A percentile compares a stretch with the other conserved stretches of the same genome.
Evolutionary conservation across 2,888 invertebrate genomes (phyloP).

Genomic region (Chromoteleia sp.): DNA sequence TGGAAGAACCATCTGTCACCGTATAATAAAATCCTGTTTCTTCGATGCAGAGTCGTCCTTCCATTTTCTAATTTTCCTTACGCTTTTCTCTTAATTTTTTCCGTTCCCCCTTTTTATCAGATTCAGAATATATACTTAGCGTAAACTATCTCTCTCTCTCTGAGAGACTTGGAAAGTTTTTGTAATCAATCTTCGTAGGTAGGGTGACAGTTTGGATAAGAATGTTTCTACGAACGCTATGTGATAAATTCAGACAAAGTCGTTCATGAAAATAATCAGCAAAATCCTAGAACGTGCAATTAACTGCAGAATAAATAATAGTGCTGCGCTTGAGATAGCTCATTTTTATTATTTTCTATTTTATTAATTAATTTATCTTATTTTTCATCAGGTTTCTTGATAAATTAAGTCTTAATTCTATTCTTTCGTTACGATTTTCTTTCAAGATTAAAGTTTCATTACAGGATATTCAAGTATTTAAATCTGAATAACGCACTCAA

Average conservation of each 20-base stretch:
- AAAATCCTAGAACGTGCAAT: constrained; percentile 33
- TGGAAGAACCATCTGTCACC: constrained; percentile 73
- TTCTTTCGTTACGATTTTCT: constrained; percentile 12
- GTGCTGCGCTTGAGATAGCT: not conserved
- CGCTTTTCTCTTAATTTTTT: constrained; percentile 63
- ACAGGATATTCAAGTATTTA: constrained; percentile 18
- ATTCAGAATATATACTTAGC: constrained; percentile 61
- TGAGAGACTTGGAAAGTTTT: constrained; percentile 71
- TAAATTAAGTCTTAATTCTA: constrained; percentile 27
- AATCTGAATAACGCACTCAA: constrained; percentile 15
- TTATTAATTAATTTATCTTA: constrained; percentile 43
- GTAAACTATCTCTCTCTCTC: constrained; percentile 49
- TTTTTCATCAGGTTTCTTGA: constrained; percentile 29
- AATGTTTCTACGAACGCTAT: constrained; percentile 58
- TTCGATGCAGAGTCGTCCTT: constrained; percentile 60
- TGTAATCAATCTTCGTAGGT: constrained; percentile 71
- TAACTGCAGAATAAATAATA: constrained; percentile 51
- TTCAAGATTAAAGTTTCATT: constrained; percentile 30
- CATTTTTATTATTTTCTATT: constrained; percentile 36
- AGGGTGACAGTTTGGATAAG: constrained; percentile 67
- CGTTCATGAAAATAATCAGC: constrained; percentile 64
- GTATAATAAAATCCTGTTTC: constrained; percentile 70
- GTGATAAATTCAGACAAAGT: constrained; percentile 65
- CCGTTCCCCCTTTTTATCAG: constrained; percentile 57
- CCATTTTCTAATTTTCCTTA: constrained; percentile 69